Conservation (phyloP, 2,888 invertebrate genomes). For the Conomelus anceps region DNA sequence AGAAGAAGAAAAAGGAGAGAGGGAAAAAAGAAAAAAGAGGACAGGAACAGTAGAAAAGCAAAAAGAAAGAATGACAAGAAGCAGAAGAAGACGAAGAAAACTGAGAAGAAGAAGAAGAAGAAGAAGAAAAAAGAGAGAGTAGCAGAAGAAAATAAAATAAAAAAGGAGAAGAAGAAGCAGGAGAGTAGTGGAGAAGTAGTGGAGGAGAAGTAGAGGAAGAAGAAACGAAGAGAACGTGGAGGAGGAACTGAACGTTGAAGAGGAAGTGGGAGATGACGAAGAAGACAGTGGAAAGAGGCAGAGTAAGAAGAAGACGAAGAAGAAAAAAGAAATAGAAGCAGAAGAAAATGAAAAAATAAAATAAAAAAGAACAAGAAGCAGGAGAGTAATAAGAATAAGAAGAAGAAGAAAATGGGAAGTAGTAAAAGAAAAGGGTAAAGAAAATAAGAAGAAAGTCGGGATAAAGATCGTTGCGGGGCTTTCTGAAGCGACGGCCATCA, state of each 20-base stretch:
- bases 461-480: neutral
- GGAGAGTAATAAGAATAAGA: too few species aligned
- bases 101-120: neutral
- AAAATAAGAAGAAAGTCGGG: neutral
- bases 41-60: neutral
- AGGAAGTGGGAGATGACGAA: neutral
- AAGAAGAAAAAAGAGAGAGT: neutral
- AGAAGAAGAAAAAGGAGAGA: too few species aligned
- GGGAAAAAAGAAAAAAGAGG: neutral
- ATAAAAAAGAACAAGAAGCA: neutral
- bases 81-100: neutral
- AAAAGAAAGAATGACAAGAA: neutral
- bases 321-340: too few species aligned
- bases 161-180: neutral
- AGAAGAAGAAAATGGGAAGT: too few species aligned
- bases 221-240: neutral
- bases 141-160: neutral
- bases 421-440: neutral
- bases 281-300: too few species aligned
- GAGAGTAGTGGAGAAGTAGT: neutral
- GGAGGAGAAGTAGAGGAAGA: neutral
- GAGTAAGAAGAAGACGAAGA: neutral
- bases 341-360: neutral
- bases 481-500: neutral
- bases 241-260: neutral